Evolutionary conservation across 2,888 invertebrate genomes (phyloP), one percentile per base, ranked within the genome.

Genomic region (Cerceris rybyensis): DNA sequence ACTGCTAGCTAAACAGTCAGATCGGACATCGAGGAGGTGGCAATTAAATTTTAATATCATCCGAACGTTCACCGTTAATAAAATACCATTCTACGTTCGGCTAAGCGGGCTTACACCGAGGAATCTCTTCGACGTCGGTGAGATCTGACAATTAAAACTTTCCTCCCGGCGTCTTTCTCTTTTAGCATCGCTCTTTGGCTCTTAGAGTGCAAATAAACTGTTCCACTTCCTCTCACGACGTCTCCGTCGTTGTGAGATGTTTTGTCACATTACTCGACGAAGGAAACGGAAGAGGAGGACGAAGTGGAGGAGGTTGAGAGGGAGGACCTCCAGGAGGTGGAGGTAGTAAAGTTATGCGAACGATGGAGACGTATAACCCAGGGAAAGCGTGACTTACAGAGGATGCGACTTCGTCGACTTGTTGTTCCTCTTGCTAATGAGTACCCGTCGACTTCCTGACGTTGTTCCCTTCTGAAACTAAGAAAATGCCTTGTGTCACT

Each of bases 361-460:
- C 80, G 83, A 82, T 81, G 80, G 71, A 80, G 81, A 85, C 75
- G 76, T 78, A 74, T 70, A 72, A 73, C 57, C 64, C 41, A 0
- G 59, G 68, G 72, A 63, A 72, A 75, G 64, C 59, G 72, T 66
- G 69, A 77, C 74, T 65, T 67, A 75, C 66, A 75, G 70, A 72
- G 71, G 78, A 77, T 80, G 73, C 76, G 82, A 82, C 81, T 82
- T 80, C 68, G 74, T 78, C 73, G 75, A 68, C 70, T 78, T 76
- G 68, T 83, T 78, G 78, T 82, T 71, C 72, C 75, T 74, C 82
- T 75, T 83, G 85, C 86, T 86, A 88, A 87, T 85, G 85, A 87
- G 85, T 86, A 85, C 78, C 80, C 76, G 80, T 79, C 81, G 84
- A 84, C 84, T 85, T 85, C 80, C 78, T 60, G 81, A 75, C 81